phyloP scores from a whole-genome alignment of 2,888 invertebrate species.

The Syrista parreyssii region DNA sequence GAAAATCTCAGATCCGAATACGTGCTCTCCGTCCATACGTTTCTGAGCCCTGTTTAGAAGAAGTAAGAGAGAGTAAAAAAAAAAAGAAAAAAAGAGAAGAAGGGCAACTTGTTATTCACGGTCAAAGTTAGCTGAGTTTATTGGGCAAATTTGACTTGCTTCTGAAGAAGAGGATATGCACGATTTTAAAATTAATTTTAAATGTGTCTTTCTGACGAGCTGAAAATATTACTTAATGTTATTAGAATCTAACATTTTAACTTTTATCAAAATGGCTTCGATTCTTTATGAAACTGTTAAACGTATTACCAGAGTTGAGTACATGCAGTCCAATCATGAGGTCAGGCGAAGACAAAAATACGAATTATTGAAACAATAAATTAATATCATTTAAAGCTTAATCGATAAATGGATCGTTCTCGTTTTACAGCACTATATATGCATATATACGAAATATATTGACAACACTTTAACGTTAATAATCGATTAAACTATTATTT shows the following conservation, averaged over 20 bases:
- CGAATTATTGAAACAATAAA: constrained; percentile 10
- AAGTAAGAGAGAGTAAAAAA: constrained; percentile 29
- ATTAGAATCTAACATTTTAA: neutral
- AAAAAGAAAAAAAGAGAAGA: constrained; percentile 1
- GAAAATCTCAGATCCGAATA: constrained; percentile 80
- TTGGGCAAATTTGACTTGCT: neutral
- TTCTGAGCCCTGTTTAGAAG: constrained; percentile 76
- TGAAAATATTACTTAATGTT: neutral
- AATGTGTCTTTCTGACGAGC: neutral
- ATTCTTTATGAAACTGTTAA: neutral
- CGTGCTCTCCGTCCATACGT: constrained; percentile 87
- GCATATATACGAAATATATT: constrained; percentile 11
- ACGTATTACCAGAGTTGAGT: constrained; percentile 18
- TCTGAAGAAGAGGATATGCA: neutral
- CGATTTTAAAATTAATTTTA: constrained; percentile 23
- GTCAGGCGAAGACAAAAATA: constrained; percentile 15
- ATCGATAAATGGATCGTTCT: constrained; percentile 25
- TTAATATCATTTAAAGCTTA: constrained; percentile 24
- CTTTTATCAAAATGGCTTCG: neutral
- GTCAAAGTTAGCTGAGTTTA: neutral
- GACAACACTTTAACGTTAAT: neutral
- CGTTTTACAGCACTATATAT: constrained; percentile 41
- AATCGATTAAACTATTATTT: neutral
- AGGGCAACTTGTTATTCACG: constrained; percentile 4
- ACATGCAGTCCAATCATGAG: constrained; percentile 15